Conservation (phyloP, 2,888 invertebrate genomes). For the Penaeus monodon region DNA sequence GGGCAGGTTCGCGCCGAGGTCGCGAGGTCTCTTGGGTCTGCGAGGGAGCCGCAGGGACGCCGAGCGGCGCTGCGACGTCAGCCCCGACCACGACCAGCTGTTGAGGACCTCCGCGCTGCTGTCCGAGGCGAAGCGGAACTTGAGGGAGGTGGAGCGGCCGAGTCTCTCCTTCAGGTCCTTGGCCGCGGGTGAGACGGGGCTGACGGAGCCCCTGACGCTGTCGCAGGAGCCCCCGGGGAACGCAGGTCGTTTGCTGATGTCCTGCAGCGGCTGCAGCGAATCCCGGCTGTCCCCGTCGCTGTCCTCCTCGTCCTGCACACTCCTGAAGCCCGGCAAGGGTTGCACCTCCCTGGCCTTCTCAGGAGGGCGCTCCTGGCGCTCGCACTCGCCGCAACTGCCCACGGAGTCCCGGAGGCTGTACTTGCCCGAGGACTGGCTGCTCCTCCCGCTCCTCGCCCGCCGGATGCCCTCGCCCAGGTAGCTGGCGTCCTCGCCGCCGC, state of each 20-base stretch:
- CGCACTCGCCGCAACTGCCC: slow-evolving; percentile 49
- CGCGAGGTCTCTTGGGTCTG: slow-evolving; percentile 1
- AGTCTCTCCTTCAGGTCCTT: slow-evolving; percentile 42
- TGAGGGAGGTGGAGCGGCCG: slow-evolving; percentile 42
- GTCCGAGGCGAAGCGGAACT: slow-evolving; percentile 30
- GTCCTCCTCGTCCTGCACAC: not conserved
- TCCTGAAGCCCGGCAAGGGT: not conserved
- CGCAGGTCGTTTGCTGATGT: slow-evolving; percentile 17
- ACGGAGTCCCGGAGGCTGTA: slow-evolving; percentile 55
- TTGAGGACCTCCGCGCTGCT: not conserved
- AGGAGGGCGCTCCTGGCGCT: not conserved
- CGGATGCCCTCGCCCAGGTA: slow-evolving; percentile 34
- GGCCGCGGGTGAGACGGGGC: slow-evolving; percentile 40
- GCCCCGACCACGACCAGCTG: slow-evolving; percentile 10
- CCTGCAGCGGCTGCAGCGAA: slow-evolving; percentile 30
- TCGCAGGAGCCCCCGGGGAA: slow-evolving; percentile 31
- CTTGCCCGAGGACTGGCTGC: slow-evolving; percentile 61
- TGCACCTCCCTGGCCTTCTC: not conserved
- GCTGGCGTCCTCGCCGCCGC: slow-evolving; percentile 38
- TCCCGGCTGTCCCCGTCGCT: slow-evolving; percentile 24
- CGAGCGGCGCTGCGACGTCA: slow-evolving; percentile 12
- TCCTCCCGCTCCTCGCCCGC: slow-evolving; percentile 43
- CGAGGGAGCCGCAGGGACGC: slow-evolving; percentile 41
- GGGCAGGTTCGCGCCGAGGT: slow-evolving; percentile 37
- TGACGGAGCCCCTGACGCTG: slow-evolving; percentile 49